These are phyloP conservation scores for Leucoraja erinaceus DNA, from an alignment of 2,113 vertebrate species.

Conservation along the genomic window DNA sequence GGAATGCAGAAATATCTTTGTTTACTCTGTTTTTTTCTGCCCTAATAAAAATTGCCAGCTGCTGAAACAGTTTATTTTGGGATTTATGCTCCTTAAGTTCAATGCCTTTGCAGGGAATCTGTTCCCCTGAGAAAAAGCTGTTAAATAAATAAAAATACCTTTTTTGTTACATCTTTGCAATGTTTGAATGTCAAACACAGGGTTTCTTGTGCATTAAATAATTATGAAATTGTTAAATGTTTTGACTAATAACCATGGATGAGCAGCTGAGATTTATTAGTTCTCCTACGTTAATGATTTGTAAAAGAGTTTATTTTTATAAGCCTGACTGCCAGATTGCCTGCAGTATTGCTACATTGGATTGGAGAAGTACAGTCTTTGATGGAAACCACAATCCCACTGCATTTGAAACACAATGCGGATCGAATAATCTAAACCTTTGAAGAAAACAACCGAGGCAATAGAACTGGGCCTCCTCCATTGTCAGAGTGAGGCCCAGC, in stretches of 20 bases:
- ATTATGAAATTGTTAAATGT: neutral
- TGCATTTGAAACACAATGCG: neutral
- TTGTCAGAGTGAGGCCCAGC: no score
- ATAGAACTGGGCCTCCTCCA: no score
- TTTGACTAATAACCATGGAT: neutral
- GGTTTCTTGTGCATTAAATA: neutral
- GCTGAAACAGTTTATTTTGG: neutral
- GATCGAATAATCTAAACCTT: neutral
- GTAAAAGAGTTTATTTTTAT: neutral
- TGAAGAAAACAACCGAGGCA: neutral
- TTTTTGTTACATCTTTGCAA: neutral
- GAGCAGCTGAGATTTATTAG: neutral
- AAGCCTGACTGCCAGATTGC: neutral
- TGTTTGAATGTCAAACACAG: neutral
- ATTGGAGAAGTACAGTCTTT: neutral
- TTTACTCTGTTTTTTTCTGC: neutral
- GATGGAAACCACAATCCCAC: neutral
- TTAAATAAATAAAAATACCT: neutral
- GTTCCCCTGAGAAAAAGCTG: neutral
- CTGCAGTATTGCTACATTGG: neutral
- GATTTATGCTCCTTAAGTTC: neutral
- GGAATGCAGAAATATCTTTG: neutral
- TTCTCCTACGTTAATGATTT: neutral
- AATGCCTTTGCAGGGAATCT: neutral
- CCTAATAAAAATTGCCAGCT: neutral